phyloP scores from a whole-genome alignment of 2,797 vertebrate genomes.

The Tangara arthus region DNA sequence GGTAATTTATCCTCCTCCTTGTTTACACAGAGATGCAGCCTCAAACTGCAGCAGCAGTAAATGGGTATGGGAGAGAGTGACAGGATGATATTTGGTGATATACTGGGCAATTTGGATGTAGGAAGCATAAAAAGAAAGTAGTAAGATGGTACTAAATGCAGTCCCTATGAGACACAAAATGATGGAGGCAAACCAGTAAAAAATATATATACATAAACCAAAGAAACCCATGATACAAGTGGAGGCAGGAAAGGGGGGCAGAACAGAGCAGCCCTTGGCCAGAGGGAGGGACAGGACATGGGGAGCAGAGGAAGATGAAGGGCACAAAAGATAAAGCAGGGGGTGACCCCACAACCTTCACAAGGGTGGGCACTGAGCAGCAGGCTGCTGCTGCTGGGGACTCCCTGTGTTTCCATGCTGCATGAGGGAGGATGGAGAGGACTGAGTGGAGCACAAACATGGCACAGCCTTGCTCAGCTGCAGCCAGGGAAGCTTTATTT shows the following conservation, averaged over 20 bases:
- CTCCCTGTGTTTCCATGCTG: accelerated
- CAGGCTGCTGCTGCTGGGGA: too few relatives aligned
- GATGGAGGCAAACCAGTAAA: not conserved
- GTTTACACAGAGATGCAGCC: not conserved
- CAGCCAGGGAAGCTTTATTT: not conserved
- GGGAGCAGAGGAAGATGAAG: not conserved
- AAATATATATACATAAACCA: not conserved
- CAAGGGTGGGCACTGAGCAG: not conserved
- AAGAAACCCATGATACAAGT: not conserved
- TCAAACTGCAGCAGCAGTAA: not conserved
- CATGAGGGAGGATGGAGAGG: accelerated
- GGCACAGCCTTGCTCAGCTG: not conserved
- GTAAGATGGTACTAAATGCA: not conserved
- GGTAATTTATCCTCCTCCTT: not conserved
- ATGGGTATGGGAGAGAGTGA: not conserved
- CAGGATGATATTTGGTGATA: not conserved
- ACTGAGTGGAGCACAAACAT: too few relatives aligned
- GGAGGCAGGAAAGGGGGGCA: not conserved
- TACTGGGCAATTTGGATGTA: not conserved
- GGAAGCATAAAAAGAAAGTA: not conserved
- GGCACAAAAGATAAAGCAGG: not conserved
- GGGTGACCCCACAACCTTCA: not conserved
- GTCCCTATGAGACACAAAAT: not conserved
- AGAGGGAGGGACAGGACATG: accelerated
- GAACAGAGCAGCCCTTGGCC: not conserved